Evolutionary conservation across 2,888 invertebrate genomes (phyloP).

Genomic region (Eilema depressum): DNA sequence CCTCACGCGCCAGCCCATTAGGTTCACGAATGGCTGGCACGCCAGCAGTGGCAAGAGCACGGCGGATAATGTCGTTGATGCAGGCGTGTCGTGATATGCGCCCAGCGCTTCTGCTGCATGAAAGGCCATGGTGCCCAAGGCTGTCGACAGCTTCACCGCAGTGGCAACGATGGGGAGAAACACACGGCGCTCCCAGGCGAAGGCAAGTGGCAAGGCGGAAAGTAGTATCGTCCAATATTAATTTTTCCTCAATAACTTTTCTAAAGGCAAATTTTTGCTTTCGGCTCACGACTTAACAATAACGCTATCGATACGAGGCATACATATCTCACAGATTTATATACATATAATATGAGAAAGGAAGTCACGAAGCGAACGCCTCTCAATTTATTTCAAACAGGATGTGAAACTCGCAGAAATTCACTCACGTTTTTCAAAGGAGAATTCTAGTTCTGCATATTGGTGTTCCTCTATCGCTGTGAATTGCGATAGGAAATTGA

Average conservation of each 20-base stretch:
- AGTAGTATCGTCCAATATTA: no score
- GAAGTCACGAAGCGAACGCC: conserved; percentile 35
- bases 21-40: no score
- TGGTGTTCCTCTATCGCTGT: conserved; percentile 31
- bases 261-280: background rate
- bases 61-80: no score
- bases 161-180: no score
- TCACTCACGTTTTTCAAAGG: conserved; percentile 41
- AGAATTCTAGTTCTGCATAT: conserved; percentile 38
- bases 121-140: no score
- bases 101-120: no score
- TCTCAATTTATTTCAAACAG: conserved; percentile 45
- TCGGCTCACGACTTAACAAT: background rate
- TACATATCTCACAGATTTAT: conserved; percentile 4
- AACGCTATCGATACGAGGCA: background rate
- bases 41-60: no score
- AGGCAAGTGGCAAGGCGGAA: no score
- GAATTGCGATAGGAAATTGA: conserved; percentile 21
- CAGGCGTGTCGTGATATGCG: no score
- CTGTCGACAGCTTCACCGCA: no score
- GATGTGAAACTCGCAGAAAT: conserved; percentile 32
- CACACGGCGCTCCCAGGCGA: no score
- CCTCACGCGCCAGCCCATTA: no score
- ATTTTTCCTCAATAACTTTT: background rate
- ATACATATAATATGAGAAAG: conserved; percentile 2